Base-by-base conservation (phyloP, 2,888 invertebrate species). In the Allygus modestus region DNA sequence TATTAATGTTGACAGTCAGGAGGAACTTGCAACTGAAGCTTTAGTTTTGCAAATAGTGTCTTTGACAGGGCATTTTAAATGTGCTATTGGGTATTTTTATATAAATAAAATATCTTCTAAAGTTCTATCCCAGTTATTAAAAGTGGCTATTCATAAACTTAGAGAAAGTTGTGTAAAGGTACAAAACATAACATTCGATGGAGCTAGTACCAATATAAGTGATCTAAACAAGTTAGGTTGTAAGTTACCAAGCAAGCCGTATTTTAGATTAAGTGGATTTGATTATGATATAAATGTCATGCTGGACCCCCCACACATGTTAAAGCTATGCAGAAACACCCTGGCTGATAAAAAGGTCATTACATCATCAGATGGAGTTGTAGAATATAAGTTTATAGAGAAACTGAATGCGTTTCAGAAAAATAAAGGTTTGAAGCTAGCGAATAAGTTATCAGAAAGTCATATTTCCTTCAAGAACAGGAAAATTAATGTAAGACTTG, bases 171-270 rank as follows among this genome's bases (percentile, higher is more conserved):
- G 65, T n/a, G 58, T 82, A 37, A 82, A 12, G 26, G 82, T 82
- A 2, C 82, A 82, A 2, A 82, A 41, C 33, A 31, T 82, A 1
- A 82, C 82, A 33, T 82, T 58, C n/a, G 82, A 82, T 82, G 61
- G 82, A 28, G n/a, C 82, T 20, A 82, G 65, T 41, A 65, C 82
- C 17, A 82, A 82, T 58, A 58, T 81, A 28, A 81, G 46, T 65
- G 82, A 33, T 23, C 15, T 81, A 23, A 65, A 31, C n/a, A 82
- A 82, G 26, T 33, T 81, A 33, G 54, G 54, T 26, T 81, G 54
- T 15, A 54, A 23, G 23, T 54, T 54, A 12, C 54, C 54, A 11
- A 26, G 54, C 15, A 79, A 79, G n/a, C 81, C 81, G 26, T 54
- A 26, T 0, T 81, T 81, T 54, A 28, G n/a, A 81, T 2, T 81